Base-by-base conservation (phyloP, 1,140 invertebrate species). In the Bradysia coprophila region DNA sequence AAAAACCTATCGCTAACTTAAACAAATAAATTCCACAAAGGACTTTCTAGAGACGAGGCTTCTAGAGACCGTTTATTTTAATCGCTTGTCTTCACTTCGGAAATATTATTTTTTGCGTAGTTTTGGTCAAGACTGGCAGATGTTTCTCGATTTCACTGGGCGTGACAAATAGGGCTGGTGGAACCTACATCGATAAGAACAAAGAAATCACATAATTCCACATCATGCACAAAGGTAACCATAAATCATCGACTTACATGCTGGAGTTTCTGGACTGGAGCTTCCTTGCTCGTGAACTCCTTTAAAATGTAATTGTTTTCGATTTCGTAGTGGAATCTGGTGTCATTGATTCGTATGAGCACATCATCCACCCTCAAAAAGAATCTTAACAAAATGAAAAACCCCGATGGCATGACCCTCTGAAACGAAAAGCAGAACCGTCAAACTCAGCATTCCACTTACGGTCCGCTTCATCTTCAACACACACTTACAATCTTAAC, bases 341-440 rank as follows among this genome's bases (percentile, higher is more conserved):
- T 97, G 62, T 98, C 95, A 55, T 87, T 81, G 16, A 94, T 73
- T 45, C 84, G 68, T 0, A 94, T 68, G 52, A 96, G 66, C 0
- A 97, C 91, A 54, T 84, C 75, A 59, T 98, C 95, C 4, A 98
- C 86, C 57, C 95, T 72, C 41, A 98, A 64, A 61, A 95, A 98
- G 55, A 85, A 91, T 51, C 94, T 71, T 21, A 91, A 58, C 0
- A 98, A 63, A 40, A 97, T 74, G 56, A 93, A 97, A 66, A 93
- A 94, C 50, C 84, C 82, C 21, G 74, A 76, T 1, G 87, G 87
- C 94, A 98, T 98, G 0, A 94, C 88, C 54, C 95, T 73, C 87
- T 95, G 66, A 45, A 73, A 68, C 51, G 52, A 52, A 55, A 49
- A 49, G 4, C 36, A 38, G 21, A 38, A 38, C n/a, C 18, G 32